Percentiles rank a stretch among this genome's conserved stretches.
Evolutionary conservation across 2,888 invertebrate species (phyloP).

Genomic region (Altica lythri): DNA sequence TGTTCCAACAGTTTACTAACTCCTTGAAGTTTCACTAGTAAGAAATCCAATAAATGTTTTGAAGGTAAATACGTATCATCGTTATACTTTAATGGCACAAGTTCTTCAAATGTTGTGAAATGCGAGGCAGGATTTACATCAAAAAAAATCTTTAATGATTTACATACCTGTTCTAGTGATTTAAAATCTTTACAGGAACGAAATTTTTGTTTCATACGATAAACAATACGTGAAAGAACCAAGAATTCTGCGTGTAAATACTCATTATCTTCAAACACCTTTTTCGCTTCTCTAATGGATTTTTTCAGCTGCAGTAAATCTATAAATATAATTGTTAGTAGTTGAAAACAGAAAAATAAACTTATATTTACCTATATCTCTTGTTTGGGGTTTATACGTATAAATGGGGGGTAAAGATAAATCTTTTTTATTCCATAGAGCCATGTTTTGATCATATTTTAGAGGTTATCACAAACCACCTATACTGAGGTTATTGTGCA

Average conservation of each 20-base stretch:
- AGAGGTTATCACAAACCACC: too few relatives aligned
- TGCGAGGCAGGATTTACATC: conserved; percentile 49
- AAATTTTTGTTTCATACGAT: conserved; percentile 58
- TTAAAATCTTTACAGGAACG: conserved; percentile 60
- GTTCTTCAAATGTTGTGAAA: conserved; percentile 41
- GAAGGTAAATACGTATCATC: conserved; percentile 53
- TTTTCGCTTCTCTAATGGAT: conserved; percentile 39
- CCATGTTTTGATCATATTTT: too few relatives aligned
- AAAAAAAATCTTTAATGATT: conserved; percentile 55
- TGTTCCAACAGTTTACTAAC: conserved; percentile 56
- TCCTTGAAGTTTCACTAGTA: conserved; percentile 58
- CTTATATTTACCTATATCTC: conserved; percentile 38
- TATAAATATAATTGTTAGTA: conserved; percentile 30
- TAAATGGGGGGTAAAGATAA: conserved; percentile 43
- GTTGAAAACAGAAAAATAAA: neutral
- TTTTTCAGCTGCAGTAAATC: conserved; percentile 39
- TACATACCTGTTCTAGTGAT: conserved; percentile 57
- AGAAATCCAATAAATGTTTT: conserved; percentile 57
- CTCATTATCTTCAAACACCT: conserved; percentile 45
- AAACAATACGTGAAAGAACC: conserved; percentile 47
- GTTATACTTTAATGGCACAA: conserved; percentile 35
- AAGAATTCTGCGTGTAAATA: conserved; percentile 55
- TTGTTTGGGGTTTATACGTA: conserved; percentile 35
- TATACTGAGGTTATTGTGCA: too few relatives aligned
- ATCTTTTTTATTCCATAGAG: conserved; percentile 43